phyloP scores from a whole-genome alignment of 2,113 vertebrate genomes.

The Pampusana beccarii region DNA sequence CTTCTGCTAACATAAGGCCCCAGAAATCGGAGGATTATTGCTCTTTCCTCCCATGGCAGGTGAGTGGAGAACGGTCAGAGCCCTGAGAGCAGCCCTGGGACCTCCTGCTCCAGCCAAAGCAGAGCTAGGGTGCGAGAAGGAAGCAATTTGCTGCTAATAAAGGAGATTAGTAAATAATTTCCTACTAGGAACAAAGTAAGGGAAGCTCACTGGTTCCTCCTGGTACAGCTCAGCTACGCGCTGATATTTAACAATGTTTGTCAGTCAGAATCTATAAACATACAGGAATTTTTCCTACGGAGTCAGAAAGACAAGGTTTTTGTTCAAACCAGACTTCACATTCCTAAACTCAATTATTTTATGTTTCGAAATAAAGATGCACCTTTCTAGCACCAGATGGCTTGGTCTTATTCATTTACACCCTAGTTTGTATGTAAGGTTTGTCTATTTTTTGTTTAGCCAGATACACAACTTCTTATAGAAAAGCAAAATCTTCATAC shows the following conservation, averaged over 20 bases:
- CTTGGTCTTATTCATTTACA: not conserved
- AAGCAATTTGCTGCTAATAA: constrained; percentile 20
- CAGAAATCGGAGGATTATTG: not conserved
- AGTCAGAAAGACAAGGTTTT: not conserved
- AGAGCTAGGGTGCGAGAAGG: not conserved
- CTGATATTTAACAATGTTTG: not conserved
- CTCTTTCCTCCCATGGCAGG: not conserved
- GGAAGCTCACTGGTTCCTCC: not conserved
- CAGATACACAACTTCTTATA: not conserved
- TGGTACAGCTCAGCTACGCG: not conserved
- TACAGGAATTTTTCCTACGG: not conserved
- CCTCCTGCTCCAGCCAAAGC: not conserved
- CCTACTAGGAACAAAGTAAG: not conserved
- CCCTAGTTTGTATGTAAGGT: not conserved
- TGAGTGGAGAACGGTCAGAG: not conserved
- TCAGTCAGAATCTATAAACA: not conserved
- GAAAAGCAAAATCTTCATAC: not conserved
- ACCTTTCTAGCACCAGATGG: not conserved
- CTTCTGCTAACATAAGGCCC: not conserved
- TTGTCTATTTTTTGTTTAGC: not conserved
- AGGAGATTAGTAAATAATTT: not conserved
- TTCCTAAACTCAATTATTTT: not conserved
- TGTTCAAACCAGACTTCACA: not conserved
- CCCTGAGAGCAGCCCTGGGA: not conserved
- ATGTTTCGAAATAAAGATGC: not conserved